Evolutionary conservation across 2,797 vertebrate species (phyloP), one percentile per base, ranked within the genome.

Genomic region (Paramormyrops hopkinsi): DNA sequence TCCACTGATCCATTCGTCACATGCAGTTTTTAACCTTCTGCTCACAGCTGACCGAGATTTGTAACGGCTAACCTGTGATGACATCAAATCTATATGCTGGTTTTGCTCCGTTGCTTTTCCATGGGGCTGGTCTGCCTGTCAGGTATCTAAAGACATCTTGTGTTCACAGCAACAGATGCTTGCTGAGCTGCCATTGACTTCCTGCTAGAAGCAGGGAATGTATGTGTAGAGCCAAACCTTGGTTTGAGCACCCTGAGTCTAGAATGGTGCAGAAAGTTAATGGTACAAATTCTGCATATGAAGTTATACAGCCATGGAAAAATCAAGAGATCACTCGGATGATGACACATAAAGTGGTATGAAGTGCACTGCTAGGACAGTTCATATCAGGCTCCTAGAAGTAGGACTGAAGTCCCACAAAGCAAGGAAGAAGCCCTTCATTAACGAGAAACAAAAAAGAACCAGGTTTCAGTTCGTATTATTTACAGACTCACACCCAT

Each of bases 41-140:
- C 86, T 89, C 29, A 37, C 51, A 87, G 44, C 87, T 88, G 79
- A 85, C 19, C 73, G 33, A 88, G 59, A 88, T 88, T 88, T 90
- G 86, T 88, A 90, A 88, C 46, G 25, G 22, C 73, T 62, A 65
- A 83, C 76, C 29, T 90, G 37, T 51, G 44, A 82, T 88, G 89
- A 51, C 89, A 90, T 83, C 86, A 88, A 90, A 90, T 90, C 89
- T 88, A 88, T 90, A 90, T 54, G 69, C 87, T 48, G 59, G 50
- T 53, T 62, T 44, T 88, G 86, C 48, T 88, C 86, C 19, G 53
- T 14, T 62, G 69, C 17, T 83, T 87, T 50, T 69, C 11, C 33
- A 54, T 8, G 48, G 25, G 4, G 33, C 48, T 22, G 50, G 44
- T 37, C 73, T 53, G 73, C 53, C 29, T 88, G 88, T 50, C 41